These are phyloP conservation scores for Sebastes diaconus DNA, from an alignment of 2,797 vertebrate species.

Conservation along the genomic window DNA sequence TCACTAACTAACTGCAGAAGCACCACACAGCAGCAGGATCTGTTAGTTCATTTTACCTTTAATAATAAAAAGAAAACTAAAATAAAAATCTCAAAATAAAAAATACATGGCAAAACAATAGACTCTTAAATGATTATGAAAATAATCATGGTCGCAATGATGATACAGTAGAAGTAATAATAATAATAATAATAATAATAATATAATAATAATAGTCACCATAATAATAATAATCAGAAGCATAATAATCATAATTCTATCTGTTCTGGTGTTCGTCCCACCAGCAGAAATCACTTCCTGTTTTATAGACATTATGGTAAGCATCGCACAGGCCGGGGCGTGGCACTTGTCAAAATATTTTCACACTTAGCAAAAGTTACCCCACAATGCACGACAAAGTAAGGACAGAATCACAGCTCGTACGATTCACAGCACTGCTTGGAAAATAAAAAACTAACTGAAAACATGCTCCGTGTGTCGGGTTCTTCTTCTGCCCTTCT, in stretches of 20 bases:
- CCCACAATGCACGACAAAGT: constrained; percentile 72
- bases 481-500: constrained; percentile 26
- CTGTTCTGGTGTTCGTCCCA: constrained; percentile 47
- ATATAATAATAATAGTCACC: constrained; percentile 44
- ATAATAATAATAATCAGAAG: constrained; percentile 54
- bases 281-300: constrained; percentile 70
- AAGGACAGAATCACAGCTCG: constrained; percentile 74
- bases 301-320: constrained; percentile 62
- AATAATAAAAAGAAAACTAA: constrained; percentile 85
- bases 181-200: constrained; percentile 49
- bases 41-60: constrained; percentile 81
- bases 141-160: constrained; percentile 76
- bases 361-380: constrained; percentile 73
- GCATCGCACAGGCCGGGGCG: constrained; percentile 73
- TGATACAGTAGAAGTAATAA: constrained; percentile 74
- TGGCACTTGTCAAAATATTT: constrained; percentile 79
- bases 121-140: constrained; percentile 79
- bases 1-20: neutral
- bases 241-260: constrained; percentile 60
- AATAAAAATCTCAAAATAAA: constrained; percentile 82
- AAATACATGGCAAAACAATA: constrained; percentile 81
- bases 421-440: constrained; percentile 76
- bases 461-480: constrained; percentile 63
- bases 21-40: neutral
- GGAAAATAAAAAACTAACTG: constrained; percentile 1